Evolutionary conservation across 1,140 invertebrate genomes (phyloP), one percentile per base, ranked within the genome.

Genomic region (Panonychus citri): DNA sequence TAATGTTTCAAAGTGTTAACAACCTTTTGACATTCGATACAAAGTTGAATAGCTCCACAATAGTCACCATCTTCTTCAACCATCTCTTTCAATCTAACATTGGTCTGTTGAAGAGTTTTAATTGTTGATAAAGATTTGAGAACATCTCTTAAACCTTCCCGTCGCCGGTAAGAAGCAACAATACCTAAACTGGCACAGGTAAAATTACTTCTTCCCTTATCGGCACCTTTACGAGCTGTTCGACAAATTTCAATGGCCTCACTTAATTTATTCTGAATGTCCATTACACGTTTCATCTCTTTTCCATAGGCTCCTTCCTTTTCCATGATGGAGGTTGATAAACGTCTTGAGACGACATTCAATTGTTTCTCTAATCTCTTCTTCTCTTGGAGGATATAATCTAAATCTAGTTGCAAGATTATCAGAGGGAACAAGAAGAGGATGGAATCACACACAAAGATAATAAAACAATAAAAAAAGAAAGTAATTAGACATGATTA

Each of bases 241-340:
- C 74, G 75, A 64, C 82, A 89, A 2, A 78, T 77, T 59, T 76
- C 71, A 13, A 87, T 64, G 1, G 81, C 78, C 43, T 77, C 74
- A 57, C 78, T 73, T 21, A 94, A 68, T 62, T 82, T 73, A 63
- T 80, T 73, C 66, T 88, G 74, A 56, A 90, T 77, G 58, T 80
- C 77, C 58, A 81, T 75, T 21, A 94, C 82, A 59, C 81, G 77
- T 52, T 80, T 73, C 61, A 94, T 82, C 68, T 94, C 85, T 15
- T 77, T 73, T 58, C 82, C 81, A 67, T 86, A 93, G 2, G 79
- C 75, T 60, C 77, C 79, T 54, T 90, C 80, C 60, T 94, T 86
- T 66, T 93, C 82, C 12, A 90, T 71, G 62, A 94, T 91, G 19
- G 93, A 72, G 61, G 90, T 83, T 0, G 90, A 76, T 0, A 93